A percentile compares a stretch with the other conserved stretches of the same genome.
Evolutionary conservation across 1,140 invertebrate species (phyloP).

Genomic region (Maconellicoccus hirsutus): DNA sequence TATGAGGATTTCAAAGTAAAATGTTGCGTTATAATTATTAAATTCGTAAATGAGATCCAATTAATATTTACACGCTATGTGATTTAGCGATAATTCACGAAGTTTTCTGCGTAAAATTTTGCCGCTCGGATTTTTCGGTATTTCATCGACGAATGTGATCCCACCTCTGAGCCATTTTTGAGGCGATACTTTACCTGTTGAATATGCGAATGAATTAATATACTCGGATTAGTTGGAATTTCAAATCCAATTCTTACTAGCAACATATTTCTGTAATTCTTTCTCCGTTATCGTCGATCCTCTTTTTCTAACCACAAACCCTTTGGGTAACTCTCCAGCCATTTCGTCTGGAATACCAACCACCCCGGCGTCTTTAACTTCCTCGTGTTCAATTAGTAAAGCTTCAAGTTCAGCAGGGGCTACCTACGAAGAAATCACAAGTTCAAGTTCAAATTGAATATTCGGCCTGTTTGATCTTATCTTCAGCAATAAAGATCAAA

Average conservation of each 20-base stretch:
- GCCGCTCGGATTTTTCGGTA: slow-evolving; percentile 60
- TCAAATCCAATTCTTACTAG: slow-evolving; percentile 31
- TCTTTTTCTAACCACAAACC: slow-evolving; percentile 44
- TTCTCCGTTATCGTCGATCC: slow-evolving; percentile 36
- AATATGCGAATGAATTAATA: no score
- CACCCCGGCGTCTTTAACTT: slow-evolving; percentile 56
- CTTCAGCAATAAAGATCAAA: no score
- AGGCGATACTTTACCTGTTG: slow-evolving; percentile 42
- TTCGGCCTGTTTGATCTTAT: not conserved
- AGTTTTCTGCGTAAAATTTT: slow-evolving; percentile 55
- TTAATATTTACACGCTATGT: not conserved
- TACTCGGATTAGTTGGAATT: no score
- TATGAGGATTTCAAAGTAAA: no score
- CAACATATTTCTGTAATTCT: slow-evolving; percentile 45
- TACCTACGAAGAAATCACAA: no score
- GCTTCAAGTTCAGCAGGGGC: slow-evolving; percentile 56
- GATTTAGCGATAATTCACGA: no score
- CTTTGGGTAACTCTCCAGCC: slow-evolving; percentile 50
- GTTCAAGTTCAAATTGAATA: not conserved
- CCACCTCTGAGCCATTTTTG: slow-evolving; percentile 54
- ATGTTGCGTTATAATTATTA: no score
- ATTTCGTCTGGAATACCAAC: slow-evolving; percentile 52
- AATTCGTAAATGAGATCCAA: no score
- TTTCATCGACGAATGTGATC: slow-evolving; percentile 51
- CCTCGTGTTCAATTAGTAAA: slow-evolving; percentile 49